These are phyloP conservation scores for Coccyzus lansbergi DNA, from an alignment of 2,797 vertebrate genomes.

Conservation along the genomic window DNA sequence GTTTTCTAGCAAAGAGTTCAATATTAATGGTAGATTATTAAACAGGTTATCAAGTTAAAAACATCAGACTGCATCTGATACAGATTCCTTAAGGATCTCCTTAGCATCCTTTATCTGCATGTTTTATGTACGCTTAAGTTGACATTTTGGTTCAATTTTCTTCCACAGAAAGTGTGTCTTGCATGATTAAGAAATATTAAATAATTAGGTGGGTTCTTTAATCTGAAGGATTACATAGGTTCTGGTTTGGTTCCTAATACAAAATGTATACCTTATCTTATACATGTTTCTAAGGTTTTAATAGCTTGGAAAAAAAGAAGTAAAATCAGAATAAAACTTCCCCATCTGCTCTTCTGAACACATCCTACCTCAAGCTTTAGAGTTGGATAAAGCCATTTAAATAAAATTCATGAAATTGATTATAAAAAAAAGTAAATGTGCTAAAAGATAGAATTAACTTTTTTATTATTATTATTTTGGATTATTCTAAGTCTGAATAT, in stretches of 20 bases:
- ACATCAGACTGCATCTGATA: not conserved
- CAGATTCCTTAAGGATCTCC: not conserved
- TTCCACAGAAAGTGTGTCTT: not conserved
- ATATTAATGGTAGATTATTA: not conserved
- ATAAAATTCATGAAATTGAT: not conserved
- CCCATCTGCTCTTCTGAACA: not conserved
- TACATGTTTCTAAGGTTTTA: not conserved
- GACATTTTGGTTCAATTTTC: not conserved
- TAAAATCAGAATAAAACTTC: not conserved
- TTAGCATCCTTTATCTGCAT: not conserved
- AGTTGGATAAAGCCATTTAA: not conserved
- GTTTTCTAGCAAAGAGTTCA: not conserved
- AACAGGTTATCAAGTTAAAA: not conserved
- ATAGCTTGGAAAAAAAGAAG: not conserved
- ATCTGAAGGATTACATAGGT: not conserved
- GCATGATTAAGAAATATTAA: not conserved
- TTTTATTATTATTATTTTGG: not conserved
- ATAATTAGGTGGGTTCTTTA: not conserved
- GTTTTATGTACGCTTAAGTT: not conserved
- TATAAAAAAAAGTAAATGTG: not conserved
- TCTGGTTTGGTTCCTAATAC: not conserved
- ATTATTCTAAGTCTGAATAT: not conserved
- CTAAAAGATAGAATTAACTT: not conserved
- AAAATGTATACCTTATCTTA: not conserved
- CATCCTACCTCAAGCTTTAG: not conserved